Conservation (phyloP, 1,140 invertebrate genomes). For the Carposina sasakii region DNA sequence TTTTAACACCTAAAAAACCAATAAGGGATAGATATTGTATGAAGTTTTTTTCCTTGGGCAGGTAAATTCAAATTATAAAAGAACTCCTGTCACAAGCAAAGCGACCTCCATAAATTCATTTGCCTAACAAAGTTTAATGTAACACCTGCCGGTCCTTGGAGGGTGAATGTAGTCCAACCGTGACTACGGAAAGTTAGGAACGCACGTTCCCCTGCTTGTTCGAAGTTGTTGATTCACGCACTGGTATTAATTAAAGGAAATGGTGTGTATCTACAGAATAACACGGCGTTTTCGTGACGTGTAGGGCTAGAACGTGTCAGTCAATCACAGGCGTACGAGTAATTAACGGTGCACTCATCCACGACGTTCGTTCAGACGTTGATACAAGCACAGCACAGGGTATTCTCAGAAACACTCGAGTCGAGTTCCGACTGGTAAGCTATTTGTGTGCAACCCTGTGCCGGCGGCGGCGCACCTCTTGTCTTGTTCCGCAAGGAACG, state of each 20-base stretch:
- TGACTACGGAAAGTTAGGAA: constrained; percentile 50
- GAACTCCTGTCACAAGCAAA: too few relatives aligned
- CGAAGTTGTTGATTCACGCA: constrained; percentile 42
- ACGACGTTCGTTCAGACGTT: constrained; percentile 31
- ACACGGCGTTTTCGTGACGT: too few relatives aligned
- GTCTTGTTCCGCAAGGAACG: constrained; percentile 45
- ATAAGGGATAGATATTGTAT: too few relatives aligned
- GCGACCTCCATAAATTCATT: neutral
- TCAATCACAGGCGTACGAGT: neutral
- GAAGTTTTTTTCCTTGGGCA: too few relatives aligned
- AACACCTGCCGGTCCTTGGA: constrained; percentile 11
- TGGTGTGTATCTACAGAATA: neutral
- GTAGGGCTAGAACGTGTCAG: too few relatives aligned
- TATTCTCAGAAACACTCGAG: constrained; percentile 55
- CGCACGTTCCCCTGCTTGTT: constrained; percentile 33
- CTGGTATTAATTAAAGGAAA: constrained; percentile 42
- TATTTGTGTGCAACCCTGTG: constrained; percentile 66
- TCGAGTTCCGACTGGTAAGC: constrained; percentile 45
- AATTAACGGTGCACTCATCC: constrained; percentile 39
- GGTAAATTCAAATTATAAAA: too few relatives aligned
- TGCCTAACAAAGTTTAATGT: neutral
- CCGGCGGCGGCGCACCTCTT: constrained; percentile 34
- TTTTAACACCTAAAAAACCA: too few relatives aligned
- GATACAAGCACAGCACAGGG: constrained; percentile 25
- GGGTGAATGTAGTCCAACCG: constrained; percentile 26